phyloP scores from a whole-genome alignment of 2,113 vertebrate species.

The Lepisosteus osseus region DNA sequence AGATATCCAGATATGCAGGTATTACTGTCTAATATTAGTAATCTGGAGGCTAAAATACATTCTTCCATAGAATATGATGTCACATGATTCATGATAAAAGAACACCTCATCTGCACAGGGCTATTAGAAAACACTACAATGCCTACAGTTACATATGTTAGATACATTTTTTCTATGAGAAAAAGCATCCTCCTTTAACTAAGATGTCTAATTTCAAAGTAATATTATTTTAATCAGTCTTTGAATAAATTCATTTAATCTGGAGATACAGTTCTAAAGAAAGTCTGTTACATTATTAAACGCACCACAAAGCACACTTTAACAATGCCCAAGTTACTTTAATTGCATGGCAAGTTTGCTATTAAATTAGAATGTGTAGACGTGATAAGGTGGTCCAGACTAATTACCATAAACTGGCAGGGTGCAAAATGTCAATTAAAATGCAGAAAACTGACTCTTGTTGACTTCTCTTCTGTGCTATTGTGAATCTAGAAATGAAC shows the following conservation, averaged over 20 bases:
- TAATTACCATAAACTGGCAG: conserved; percentile 13
- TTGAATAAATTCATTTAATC: neutral
- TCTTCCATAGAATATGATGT: no score
- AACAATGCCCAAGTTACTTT: conserved; percentile 11
- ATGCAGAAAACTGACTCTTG: conserved; percentile 13
- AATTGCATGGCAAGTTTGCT: conserved; percentile 14
- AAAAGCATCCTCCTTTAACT: no score
- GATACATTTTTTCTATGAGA: no score
- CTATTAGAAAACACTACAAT: no score
- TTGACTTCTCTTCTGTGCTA: conserved; percentile 4
- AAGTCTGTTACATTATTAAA: neutral
- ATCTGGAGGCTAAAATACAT: no score
- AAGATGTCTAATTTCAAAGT: neutral
- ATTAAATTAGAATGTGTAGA: conserved; percentile 14
- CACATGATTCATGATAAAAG: no score
- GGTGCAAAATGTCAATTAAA: conserved; percentile 15
- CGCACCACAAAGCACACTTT: neutral
- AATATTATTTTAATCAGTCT: neutral
- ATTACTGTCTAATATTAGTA: no score
- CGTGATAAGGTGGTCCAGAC: conserved; percentile 9
- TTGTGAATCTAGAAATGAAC: neutral
- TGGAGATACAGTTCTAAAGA: neutral
- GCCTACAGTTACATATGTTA: no score
- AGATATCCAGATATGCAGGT: no score
- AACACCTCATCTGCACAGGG: no score